Percentiles rank a stretch among this genome's conserved stretches.
phyloP scores from a whole-genome alignment of 2,113 vertebrate genomes.

The Halcyon senegalensis region DNA sequence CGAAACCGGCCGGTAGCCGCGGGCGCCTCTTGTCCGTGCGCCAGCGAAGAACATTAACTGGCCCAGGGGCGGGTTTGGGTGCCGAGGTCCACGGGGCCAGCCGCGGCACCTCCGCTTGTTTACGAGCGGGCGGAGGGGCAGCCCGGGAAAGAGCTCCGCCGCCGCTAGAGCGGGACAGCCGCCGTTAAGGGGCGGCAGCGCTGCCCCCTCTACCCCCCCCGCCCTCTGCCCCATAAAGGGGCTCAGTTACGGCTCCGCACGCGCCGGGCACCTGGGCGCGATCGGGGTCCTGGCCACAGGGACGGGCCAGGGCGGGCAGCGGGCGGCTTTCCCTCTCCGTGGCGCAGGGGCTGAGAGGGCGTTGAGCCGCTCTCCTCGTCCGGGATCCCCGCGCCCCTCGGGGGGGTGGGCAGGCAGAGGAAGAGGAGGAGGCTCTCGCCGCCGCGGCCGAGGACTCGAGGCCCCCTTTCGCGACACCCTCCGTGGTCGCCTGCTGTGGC shows the following conservation, averaged over 20 bases:
- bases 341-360: neutral
- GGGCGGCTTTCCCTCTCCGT: neutral
- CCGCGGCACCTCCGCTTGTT: neutral
- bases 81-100: neutral
- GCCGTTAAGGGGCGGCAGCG: neutral
- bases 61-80: neutral
- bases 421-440: neutral
- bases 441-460: neutral
- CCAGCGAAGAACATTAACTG: neutral
- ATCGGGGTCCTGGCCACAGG: neutral
- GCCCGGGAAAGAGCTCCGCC: neutral
- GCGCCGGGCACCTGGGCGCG: neutral
- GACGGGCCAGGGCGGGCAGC: neutral
- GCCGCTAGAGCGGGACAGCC: neutral
- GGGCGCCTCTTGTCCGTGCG: neutral
- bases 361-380: neutral
- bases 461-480: neutral
- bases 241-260: neutral
- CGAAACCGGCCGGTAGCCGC: neutral
- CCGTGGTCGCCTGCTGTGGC: neutral
- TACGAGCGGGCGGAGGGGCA: neutral
- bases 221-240: neutral
- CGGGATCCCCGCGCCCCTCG: neutral
- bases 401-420: neutral
- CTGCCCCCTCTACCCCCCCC: neutral